These are phyloP conservation scores for Geranospiza caerulescens DNA, from an alignment of 2,797 vertebrate genomes.

Conservation along the genomic window DNA sequence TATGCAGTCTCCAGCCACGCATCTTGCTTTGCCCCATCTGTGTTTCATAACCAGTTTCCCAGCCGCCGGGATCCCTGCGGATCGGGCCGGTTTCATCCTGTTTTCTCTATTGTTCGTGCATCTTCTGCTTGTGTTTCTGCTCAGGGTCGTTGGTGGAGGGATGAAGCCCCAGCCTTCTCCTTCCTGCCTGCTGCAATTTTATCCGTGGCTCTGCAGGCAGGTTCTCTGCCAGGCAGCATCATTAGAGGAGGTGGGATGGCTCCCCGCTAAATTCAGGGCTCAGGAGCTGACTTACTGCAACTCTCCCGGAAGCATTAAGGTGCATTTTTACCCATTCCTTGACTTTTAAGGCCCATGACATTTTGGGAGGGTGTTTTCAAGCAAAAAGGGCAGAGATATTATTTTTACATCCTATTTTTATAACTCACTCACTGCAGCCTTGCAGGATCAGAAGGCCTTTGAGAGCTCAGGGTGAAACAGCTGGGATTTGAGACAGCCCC, in stretches of 20 bases:
- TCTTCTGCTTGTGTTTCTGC: neutral
- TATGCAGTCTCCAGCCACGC: neutral
- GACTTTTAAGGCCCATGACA: fast-evolving
- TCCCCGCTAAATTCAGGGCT: neutral
- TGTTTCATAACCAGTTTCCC: neutral
- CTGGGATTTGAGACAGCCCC: neutral
- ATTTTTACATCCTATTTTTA: neutral
- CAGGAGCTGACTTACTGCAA: neutral
- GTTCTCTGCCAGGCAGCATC: neutral
- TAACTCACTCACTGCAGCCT: neutral
- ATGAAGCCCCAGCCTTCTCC: neutral
- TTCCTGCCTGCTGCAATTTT: neutral
- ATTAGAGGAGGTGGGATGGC: neutral
- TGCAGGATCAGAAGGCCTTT: neutral
- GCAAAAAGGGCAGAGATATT: neutral
- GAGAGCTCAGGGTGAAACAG: neutral
- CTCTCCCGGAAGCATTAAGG: neutral
- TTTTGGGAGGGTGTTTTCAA: neutral
- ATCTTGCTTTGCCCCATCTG: neutral
- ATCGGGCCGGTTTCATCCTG: neutral
- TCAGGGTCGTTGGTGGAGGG: neutral
- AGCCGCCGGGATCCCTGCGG: neutral
- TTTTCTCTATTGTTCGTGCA: neutral
- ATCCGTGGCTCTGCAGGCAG: neutral
- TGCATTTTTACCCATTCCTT: neutral